phyloP scores from a whole-genome alignment of 2,888 invertebrate genomes.

The Tinea pellionella region DNA sequence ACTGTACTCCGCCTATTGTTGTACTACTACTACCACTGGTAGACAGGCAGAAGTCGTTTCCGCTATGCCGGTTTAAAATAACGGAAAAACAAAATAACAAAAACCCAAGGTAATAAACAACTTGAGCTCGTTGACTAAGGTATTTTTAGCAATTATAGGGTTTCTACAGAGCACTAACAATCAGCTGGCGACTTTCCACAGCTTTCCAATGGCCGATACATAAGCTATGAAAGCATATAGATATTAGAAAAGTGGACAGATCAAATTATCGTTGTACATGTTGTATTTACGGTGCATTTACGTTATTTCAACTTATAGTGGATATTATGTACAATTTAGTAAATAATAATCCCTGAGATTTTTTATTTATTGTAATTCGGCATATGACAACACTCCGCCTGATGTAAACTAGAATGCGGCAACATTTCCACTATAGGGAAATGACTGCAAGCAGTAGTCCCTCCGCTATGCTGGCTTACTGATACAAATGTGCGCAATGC shows the following conservation, averaged over 20 bases:
- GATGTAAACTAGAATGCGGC: too few species aligned
- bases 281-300: not conserved
- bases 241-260: constrained; percentile 7
- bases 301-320: not conserved
- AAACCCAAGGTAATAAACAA: not conserved
- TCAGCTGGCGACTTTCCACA: constrained; percentile 32
- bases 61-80: not conserved
- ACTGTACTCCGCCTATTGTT: too few species aligned
- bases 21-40: too few species aligned
- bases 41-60: too few species aligned
- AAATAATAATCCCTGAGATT: too few species aligned
- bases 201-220: constrained; percentile 19
- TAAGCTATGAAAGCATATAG: not conserved
- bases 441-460: too few species aligned
- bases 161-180: constrained; percentile 29
- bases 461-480: too few species aligned
- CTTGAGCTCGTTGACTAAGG: not conserved
- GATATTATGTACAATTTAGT: too few species aligned
- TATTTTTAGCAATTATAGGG: constrained; percentile 26
- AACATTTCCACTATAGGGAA: too few species aligned
- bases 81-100: not conserved
- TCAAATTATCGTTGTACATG: not conserved
- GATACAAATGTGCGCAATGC: too few species aligned
- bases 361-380: too few species aligned
- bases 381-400: too few species aligned